Conservation (phyloP, 2,113 vertebrate genomes). For the Gymnobelideus leadbeateri region DNA sequence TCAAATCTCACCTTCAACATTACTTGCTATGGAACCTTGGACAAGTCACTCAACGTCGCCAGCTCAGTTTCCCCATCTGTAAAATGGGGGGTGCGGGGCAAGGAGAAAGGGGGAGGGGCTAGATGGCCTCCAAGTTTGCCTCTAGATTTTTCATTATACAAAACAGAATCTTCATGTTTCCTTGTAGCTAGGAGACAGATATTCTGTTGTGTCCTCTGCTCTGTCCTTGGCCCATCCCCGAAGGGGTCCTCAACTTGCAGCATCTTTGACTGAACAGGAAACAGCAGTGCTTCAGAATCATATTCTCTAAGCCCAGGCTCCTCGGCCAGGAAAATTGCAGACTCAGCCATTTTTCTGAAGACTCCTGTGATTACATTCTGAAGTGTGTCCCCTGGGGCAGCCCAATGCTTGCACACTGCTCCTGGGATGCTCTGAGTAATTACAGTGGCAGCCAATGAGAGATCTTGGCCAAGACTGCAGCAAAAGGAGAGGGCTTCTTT, state of each 20-base stretch:
- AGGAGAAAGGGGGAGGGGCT: background rate
- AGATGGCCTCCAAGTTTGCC: background rate
- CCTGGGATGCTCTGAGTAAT: constrained; percentile 13
- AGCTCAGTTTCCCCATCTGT: background rate
- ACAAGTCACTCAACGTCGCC: background rate
- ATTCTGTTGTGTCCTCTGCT: background rate
- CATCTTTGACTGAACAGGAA: background rate
- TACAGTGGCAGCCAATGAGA: background rate
- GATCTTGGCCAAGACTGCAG: background rate
- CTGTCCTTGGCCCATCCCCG: background rate
- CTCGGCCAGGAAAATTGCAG: background rate
- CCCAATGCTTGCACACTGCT: background rate
- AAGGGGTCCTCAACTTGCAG: background rate
- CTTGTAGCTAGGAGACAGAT: background rate
- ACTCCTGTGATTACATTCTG: constrained; percentile 20
- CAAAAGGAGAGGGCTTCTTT: background rate
- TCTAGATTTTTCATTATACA: background rate
- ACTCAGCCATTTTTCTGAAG: background rate
- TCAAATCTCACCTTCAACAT: background rate
- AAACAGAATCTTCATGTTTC: background rate
- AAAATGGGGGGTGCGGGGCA: background rate
- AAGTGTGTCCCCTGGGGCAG: background rate
- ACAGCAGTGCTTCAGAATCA: accelerated
- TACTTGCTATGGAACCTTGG: background rate
- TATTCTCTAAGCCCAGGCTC: background rate